Conservation (phyloP, 2,888 invertebrate species). For the Aelia acuminata region DNA sequence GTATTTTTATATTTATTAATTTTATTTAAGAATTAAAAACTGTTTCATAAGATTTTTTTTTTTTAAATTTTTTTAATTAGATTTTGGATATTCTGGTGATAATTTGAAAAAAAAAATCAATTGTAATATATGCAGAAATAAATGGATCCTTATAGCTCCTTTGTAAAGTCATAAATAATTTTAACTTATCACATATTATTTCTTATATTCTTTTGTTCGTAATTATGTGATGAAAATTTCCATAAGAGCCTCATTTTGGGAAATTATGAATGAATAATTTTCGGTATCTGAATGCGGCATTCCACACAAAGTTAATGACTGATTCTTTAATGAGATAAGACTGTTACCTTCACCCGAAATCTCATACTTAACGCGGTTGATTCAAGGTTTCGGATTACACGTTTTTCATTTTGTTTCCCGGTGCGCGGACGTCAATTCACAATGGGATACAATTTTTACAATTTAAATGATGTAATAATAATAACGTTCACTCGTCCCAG, state of each 20-base stretch:
- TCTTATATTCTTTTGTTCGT: neutral
- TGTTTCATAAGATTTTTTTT: too few species aligned
- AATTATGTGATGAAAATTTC: neutral
- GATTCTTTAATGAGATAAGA: neutral
- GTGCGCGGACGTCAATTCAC: neutral
- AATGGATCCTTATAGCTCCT: neutral
- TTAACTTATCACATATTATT: neutral
- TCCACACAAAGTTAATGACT: neutral
- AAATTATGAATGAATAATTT: neutral
- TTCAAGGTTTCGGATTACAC: slow-evolving; percentile 6
- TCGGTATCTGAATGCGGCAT: neutral
- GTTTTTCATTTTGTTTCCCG: neutral
- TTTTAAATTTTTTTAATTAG: too few species aligned
- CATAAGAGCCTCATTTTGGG: neutral
- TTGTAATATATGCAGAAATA: too few species aligned
- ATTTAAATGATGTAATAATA: slow-evolving; percentile 21
- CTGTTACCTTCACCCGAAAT: slow-evolving; percentile 17
- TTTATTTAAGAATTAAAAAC: too few species aligned
- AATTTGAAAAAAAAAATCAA: too few species aligned
- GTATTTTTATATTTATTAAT: too few species aligned
- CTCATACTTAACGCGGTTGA: neutral
- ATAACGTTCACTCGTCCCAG: neutral
- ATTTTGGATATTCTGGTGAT: too few species aligned
- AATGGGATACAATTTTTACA: slow-evolving; percentile 22
- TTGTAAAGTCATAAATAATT: neutral